Percentiles rank a stretch among this genome's conserved stretches.
phyloP scores from a whole-genome alignment of 2,888 invertebrate genomes.

The Aproaerema taeniolella region DNA sequence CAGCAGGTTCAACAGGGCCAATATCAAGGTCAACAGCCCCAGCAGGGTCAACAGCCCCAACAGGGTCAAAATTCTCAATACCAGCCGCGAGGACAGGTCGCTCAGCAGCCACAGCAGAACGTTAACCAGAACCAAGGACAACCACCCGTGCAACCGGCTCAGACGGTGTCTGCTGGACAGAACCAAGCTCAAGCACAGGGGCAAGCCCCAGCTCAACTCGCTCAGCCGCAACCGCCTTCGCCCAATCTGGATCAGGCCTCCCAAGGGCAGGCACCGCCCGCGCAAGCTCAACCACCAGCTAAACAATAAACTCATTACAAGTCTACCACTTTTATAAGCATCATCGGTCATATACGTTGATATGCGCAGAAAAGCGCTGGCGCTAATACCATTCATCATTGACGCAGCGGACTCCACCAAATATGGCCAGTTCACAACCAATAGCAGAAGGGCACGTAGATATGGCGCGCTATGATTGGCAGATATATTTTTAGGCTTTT shows the following conservation, averaged over 20 bases:
- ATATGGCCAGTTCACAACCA: too few relatives aligned
- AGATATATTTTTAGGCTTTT: too few relatives aligned
- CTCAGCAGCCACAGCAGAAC: constrained; percentile 2
- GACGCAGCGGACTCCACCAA: too few relatives aligned
- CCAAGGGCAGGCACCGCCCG: constrained; percentile 18
- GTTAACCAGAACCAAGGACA: constrained; percentile 15
- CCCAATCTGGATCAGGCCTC: too few relatives aligned
- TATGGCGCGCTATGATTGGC: too few relatives aligned
- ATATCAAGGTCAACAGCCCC: constrained; percentile 7
- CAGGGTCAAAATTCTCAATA: constrained; percentile 13
- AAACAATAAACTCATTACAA: background rate
- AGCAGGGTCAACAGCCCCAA: constrained; percentile 4
- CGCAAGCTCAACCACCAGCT: constrained; percentile 10
- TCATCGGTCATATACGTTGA: too few relatives aligned
- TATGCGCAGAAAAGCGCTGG: too few relatives aligned
- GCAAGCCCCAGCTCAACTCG: background rate
- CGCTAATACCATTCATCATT: too few relatives aligned
- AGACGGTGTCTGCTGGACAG: too few relatives aligned
- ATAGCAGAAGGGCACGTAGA: too few relatives aligned
- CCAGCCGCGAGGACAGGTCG: background rate
- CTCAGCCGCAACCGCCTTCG: background rate
- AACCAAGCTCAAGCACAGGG: constrained; percentile 14
- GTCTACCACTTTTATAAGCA: too few relatives aligned
- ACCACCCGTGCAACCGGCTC: constrained; percentile 7
- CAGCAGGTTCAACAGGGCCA: constrained; percentile 16